phyloP scores from a whole-genome alignment of 2,113 vertebrate genomes.

The Pluvianellus socialis region DNA sequence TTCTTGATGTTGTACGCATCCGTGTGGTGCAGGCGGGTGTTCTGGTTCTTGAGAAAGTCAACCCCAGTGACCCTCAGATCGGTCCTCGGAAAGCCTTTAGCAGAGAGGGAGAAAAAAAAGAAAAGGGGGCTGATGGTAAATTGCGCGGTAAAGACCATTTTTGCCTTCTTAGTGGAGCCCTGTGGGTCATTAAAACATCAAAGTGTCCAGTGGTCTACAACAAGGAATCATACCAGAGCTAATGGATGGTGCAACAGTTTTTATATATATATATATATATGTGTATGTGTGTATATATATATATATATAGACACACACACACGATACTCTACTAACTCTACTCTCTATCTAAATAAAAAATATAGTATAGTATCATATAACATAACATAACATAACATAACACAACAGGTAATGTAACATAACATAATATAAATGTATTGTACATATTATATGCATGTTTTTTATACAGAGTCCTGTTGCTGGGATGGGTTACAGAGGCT shows the following conservation, averaged over 20 bases:
- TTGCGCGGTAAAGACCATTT: background rate
- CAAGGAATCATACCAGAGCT: background rate
- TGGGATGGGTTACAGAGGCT: background rate
- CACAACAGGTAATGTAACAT: background rate
- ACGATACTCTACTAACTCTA: background rate
- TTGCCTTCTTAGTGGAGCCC: background rate
- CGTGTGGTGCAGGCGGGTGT: conserved; percentile 5
- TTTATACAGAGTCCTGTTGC: too few relatives aligned
- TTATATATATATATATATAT: background rate
- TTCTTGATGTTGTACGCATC: background rate
- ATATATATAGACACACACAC: background rate
- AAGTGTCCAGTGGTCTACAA: background rate
- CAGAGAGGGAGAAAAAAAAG: background rate
- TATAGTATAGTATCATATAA: too few relatives aligned
- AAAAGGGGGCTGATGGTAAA: background rate
- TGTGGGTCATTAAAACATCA: background rate
- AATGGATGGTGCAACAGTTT: background rate
- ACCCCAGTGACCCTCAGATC: conserved; percentile 7
- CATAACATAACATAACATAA: background rate
- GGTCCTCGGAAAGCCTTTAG: background rate
- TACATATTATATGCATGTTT: too few relatives aligned
- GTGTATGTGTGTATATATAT: too few relatives aligned
- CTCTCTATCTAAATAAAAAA: background rate
- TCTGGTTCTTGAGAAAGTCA: conserved; percentile 50
- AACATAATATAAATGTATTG: background rate